Percentiles rank a stretch among this genome's conserved stretches.
Conservation (phyloP, 2,113 vertebrate species). For the zebrafish (Danio rerio) region DNA sequence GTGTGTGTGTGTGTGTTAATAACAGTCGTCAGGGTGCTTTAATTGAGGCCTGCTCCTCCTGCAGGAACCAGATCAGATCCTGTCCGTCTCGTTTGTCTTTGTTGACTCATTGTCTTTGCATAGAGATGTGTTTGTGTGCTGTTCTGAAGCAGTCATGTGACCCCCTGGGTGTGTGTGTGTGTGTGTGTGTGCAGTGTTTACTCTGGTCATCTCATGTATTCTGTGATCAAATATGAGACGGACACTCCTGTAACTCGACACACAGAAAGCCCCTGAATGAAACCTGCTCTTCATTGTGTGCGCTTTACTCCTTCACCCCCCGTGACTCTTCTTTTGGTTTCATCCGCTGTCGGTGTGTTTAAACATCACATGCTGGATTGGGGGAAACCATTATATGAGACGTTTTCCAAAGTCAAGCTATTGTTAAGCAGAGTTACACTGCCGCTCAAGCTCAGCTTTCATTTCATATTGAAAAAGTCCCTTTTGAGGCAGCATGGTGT, state of each 20-base stretch:
- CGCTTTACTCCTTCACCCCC: background rate
- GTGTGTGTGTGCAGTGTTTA: background rate
- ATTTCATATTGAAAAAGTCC: no score
- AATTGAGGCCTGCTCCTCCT: background rate
- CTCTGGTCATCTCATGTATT: background rate
- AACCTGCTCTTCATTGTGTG: background rate
- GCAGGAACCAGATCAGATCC: constrained; percentile 16
- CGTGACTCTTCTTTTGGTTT: background rate
- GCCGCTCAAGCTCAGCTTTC: no score
- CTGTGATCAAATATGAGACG: background rate
- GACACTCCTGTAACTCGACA: constrained; percentile 11
- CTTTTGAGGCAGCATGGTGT: no score
- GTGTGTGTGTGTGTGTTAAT: background rate
- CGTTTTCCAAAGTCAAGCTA: no score
- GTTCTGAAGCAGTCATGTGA: constrained; percentile 18
- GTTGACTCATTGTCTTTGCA: constrained; percentile 5
- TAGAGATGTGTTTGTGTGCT: constrained; percentile 19
- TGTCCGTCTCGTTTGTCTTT: constrained; percentile 32
- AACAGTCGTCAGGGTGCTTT: background rate
- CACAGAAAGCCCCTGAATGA: background rate
- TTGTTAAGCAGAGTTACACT: no score
- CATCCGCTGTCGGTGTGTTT: background rate
- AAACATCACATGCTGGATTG: no score
- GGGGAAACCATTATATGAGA: no score
- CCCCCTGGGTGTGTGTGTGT: background rate